Base-by-base conservation (phyloP, 2,797 vertebrate species). In the Cryptoblepharus egeriae region DNA sequence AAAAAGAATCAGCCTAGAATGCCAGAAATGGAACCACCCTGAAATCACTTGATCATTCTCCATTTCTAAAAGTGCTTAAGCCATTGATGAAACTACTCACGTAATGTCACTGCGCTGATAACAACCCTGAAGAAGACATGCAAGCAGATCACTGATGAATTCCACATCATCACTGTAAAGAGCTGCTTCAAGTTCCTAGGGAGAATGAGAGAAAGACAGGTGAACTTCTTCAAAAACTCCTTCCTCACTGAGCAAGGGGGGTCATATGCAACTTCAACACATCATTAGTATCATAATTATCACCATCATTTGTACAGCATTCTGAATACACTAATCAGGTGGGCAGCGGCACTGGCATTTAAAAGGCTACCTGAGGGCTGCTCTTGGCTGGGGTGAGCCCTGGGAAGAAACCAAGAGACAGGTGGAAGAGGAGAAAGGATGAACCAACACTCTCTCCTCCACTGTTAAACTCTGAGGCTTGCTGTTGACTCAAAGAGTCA, bases 51-150 rank as follows among this genome's bases (percentile, higher is more conserved):
- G 49, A 52, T 2, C 6, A 52, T 52, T 52, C 49, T 91, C 80
- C 72, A 71, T 58, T 71, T 77, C 42, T 80, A 90, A 82, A 86
- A 92, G 87, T 0, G 60, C 58, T 80, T 82, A 57, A 74, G 57
- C 76, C 76, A 57, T 0, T 30, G 69, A 64, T 0, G 58, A 83
- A 71, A 86, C 86, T 87, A 97, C 98, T 98, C 94, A 99, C 99
- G 97, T 99, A 93, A 99, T 99, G 90, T 99, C 99, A 32, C 94
- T 97, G 84, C 98, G 97, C 92, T 99, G 99, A 93, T 99, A 99
- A 91, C 99, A 99, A 95, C 99, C 98, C 94, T 99, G 98, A 91
- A 99, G 95, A 75, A 99, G 96, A 93, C 97, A 98, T 89, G 98
- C 96, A 73, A 99, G 95, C 75, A 99, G 96, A 87, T 99, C 98